Percentiles rank a stretch among this genome's conserved stretches.
These are phyloP conservation scores for Lordiphosa stackelbergi DNA, from an alignment of 1,140 invertebrate genomes.

Conservation along the genomic window DNA sequence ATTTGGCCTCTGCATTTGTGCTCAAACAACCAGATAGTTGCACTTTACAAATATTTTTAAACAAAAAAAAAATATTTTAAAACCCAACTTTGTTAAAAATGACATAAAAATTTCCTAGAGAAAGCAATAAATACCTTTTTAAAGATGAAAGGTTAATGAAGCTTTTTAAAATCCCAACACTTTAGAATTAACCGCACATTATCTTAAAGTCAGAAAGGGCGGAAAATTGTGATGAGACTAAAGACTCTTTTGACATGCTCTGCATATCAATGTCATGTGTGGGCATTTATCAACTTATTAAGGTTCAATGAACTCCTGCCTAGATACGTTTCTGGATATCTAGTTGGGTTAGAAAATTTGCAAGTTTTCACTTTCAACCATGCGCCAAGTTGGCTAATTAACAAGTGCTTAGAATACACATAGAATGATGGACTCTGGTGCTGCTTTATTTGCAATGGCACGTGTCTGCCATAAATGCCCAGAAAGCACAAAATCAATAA, in stretches of 20 bases:
- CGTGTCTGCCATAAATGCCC: conserved; percentile 60
- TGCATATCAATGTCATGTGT: too few species aligned
- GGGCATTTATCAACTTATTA: too few species aligned
- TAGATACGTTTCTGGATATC: neutral
- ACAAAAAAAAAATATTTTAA: too few species aligned
- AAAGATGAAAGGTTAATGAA: conserved; percentile 39
- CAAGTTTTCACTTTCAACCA: conserved; percentile 40
- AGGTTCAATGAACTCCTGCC: conserved; percentile 41
- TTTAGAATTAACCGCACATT: too few species aligned
- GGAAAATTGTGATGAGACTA: too few species aligned
- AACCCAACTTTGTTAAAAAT: too few species aligned
- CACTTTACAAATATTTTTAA: too few species aligned
- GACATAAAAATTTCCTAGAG: neutral
- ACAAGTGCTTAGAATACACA: conserved; percentile 33
- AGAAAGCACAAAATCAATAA: conserved; percentile 53
- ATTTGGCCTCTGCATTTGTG: too few species aligned
- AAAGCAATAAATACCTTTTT: conserved; percentile 14
- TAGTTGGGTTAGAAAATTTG: conserved; percentile 25
- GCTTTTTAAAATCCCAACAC: neutral
- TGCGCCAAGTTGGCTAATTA: conserved; percentile 23
- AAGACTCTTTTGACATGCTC: too few species aligned
- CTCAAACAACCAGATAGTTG: too few species aligned
- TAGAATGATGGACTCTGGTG: conserved; percentile 29
- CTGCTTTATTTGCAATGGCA: conserved; percentile 53
- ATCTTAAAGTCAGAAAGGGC: too few species aligned